A percentile compares a stretch with the other conserved stretches of the same genome.
Conservation (phyloP, 2,113 vertebrate species). For the Myiozetetes cayanensis region DNA sequence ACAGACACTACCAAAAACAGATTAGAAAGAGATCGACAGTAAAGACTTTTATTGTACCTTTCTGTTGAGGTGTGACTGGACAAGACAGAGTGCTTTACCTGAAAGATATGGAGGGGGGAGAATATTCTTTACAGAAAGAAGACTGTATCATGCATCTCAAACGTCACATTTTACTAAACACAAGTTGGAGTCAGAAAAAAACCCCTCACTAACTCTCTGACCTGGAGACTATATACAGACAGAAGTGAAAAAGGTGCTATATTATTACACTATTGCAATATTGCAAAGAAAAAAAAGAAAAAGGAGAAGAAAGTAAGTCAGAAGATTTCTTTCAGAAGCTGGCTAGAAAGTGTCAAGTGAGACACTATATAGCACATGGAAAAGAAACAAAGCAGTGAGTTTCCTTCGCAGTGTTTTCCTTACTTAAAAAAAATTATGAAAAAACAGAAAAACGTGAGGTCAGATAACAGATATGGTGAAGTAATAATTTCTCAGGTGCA, state of each 20-base stretch:
- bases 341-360: not conserved
- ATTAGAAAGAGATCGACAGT: not conserved
- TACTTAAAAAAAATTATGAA: not conserved
- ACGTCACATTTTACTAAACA: not conserved
- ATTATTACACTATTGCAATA: not conserved
- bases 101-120: slow-evolving; percentile 43
- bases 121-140: slow-evolving; percentile 13
- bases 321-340: not conserved
- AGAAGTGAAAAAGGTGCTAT: not conserved
- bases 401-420: not conserved
- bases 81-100: slow-evolving; percentile 83
- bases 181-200: not conserved
- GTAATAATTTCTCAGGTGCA: not conserved
- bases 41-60: slow-evolving; percentile 77
- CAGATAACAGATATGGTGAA: not conserved
- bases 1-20: not conserved
- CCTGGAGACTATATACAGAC: not conserved
- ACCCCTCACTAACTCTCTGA: not conserved
- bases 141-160: not conserved
- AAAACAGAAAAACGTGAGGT: not conserved
- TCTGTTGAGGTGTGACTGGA: slow-evolving; percentile 78
- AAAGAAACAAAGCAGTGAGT: not conserved
- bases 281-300: not conserved
- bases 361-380: not conserved
- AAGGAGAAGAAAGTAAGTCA: not conserved